Conservation (phyloP, 2,113 vertebrate species). For the Mohoua ochrocephala region DNA sequence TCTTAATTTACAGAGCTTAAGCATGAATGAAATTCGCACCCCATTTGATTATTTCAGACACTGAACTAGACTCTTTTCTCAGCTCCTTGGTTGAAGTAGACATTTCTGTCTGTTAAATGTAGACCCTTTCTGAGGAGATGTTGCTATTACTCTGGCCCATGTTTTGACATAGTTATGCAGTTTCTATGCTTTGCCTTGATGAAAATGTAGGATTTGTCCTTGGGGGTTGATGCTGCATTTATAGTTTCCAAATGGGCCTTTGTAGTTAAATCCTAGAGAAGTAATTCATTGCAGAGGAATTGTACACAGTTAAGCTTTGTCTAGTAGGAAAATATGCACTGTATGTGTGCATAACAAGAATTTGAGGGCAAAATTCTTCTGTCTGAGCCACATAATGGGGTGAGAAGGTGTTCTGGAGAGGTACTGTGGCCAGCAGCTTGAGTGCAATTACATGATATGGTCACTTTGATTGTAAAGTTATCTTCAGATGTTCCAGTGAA, state of each 20-base stretch:
- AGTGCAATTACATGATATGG: background rate
- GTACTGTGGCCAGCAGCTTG: background rate
- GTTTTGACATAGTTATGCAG: background rate
- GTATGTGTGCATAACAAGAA: background rate
- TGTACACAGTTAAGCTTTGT: background rate
- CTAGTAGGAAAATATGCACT: background rate
- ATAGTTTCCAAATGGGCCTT: background rate
- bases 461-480: background rate
- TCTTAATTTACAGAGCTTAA: slow-evolving; percentile 1
- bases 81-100: background rate
- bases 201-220: slow-evolving; percentile 1
- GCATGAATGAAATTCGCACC: background rate
- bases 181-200: background rate
- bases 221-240: background rate
- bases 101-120: background rate
- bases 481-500: background rate
- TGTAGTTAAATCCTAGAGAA: background rate
- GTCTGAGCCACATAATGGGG: background rate
- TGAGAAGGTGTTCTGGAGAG: background rate
- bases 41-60: background rate
- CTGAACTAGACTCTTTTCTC: background rate
- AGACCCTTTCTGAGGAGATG: background rate
- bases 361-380: slow-evolving; percentile 25
- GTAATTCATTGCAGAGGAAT: background rate
- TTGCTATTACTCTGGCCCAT: background rate